Percentiles rank a stretch among this genome's conserved stretches.
Evolutionary conservation across 2,888 invertebrate genomes (phyloP).

Genomic region (Eristalis pertinax): DNA sequence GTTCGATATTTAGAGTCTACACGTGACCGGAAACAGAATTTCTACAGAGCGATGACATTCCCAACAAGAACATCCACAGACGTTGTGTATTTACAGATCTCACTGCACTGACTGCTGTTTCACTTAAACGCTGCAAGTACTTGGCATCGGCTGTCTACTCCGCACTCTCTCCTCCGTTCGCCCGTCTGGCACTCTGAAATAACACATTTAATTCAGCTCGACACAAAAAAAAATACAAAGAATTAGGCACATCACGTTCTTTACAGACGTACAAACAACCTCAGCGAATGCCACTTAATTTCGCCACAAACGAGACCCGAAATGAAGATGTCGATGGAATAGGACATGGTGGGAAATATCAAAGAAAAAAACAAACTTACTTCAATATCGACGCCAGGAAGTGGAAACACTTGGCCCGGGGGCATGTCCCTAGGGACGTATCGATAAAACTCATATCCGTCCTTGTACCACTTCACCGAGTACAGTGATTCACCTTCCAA

Average conservation of each 20-base stretch:
- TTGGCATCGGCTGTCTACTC: background rate
- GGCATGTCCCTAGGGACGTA: constrained; percentile 92
- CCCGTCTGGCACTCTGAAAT: constrained; percentile 27
- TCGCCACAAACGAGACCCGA: constrained; percentile 12
- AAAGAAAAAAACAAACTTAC: constrained; percentile 84
- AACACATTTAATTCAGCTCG: constrained; percentile 46
- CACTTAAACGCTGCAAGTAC: background rate
- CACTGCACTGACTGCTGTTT: background rate
- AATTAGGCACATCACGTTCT: constrained; percentile 41
- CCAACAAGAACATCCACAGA: constrained; percentile 1
- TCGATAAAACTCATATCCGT: constrained; percentile 93
- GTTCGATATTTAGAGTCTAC: constrained; percentile 30
- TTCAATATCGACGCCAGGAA: constrained; percentile 92
- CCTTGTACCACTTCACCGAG: constrained; percentile 96
- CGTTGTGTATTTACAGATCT: constrained; percentile 24
- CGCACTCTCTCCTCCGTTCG: too few species aligned
- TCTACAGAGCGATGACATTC: constrained; percentile 10
- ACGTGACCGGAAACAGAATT: constrained; percentile 42
- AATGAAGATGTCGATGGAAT: constrained; percentile 20
- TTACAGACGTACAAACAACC: constrained; percentile 10
- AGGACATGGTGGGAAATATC: constrained; percentile 14
- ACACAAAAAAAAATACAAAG: background rate
- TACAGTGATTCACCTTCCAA: constrained; percentile 91
- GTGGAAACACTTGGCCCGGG: constrained; percentile 89
- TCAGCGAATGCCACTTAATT: constrained; percentile 16